Evolutionary conservation across 2,888 invertebrate genomes (phyloP).

Genomic region (Drosophila yooni): DNA sequence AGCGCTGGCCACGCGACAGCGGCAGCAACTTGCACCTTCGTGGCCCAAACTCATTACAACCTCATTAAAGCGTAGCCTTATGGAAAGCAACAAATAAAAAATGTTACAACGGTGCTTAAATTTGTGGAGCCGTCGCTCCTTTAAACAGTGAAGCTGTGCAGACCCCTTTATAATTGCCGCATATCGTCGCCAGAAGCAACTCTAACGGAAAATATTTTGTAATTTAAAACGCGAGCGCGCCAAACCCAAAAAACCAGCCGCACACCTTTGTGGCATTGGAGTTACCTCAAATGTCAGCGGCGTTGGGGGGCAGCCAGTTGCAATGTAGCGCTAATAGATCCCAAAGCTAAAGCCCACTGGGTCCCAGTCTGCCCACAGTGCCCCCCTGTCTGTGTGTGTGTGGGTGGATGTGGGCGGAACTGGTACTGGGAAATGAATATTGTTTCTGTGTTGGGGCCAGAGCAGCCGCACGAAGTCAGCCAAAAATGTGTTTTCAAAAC

Average conservation of each 20-base stretch:
- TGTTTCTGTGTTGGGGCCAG: slow-evolving; percentile 16
- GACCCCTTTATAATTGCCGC: slow-evolving; percentile 62
- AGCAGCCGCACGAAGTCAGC: slow-evolving; percentile 54
- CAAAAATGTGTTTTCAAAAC: slow-evolving; percentile 70
- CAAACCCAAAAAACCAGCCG: slow-evolving; percentile 37
- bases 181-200: slow-evolving; percentile 48
- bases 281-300: slow-evolving; percentile 34
- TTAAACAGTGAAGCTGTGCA: slow-evolving; percentile 5
- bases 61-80: slow-evolving; percentile 41
- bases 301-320: slow-evolving; percentile 25
- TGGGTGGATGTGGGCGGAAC: background rate
- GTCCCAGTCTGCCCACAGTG: background rate
- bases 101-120: slow-evolving; percentile 26
- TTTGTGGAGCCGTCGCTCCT: slow-evolving; percentile 3
- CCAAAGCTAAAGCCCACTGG: slow-evolving; percentile 54
- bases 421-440: slow-evolving; percentile 37
- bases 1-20: slow-evolving; percentile 20
- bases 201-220: slow-evolving; percentile 73
- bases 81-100: background rate
- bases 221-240: slow-evolving; percentile 55
- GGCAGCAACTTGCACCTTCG: slow-evolving; percentile 22
- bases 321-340: slow-evolving; percentile 68
- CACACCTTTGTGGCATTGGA: slow-evolving; percentile 59
- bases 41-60: slow-evolving; percentile 44
- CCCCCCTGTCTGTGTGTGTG: background rate